These are phyloP conservation scores for Apeira syringaria DNA, from an alignment of 2,888 invertebrate genomes.

Conservation along the genomic window DNA sequence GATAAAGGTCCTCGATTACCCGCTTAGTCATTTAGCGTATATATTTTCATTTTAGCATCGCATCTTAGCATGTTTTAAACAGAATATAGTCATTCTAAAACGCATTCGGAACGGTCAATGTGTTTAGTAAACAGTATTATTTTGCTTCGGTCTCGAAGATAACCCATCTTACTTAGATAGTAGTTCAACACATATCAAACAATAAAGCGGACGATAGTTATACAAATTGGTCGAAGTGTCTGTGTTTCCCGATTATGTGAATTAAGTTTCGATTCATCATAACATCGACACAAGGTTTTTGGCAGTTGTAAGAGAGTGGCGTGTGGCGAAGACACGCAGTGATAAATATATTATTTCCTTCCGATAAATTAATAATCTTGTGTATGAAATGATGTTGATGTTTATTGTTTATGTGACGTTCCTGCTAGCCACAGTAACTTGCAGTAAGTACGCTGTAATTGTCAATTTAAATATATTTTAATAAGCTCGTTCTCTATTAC, in stretches of 20 bases:
- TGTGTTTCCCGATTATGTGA: conserved; percentile 16
- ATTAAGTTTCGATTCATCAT: conserved; percentile 14
- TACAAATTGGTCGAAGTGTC: conserved; percentile 13
- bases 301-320: conserved; percentile 33
- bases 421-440: conserved; percentile 36
- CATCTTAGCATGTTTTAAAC: conserved; percentile 8
- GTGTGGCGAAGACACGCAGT: not conserved
- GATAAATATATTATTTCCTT: no score
- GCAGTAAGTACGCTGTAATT: conserved; percentile 43
- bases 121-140: not conserved
- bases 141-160: not conserved
- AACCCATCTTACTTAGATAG: conserved; percentile 3
- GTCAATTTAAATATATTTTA: not conserved
- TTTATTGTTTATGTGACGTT: conserved; percentile 32
- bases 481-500: no score
- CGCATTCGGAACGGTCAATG: not conserved
- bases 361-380: no score
- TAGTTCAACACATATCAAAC: not conserved
- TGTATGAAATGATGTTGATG: conserved; percentile 38
- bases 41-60: conserved; percentile 26
- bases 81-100: not conserved
- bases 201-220: conserved; percentile 1
- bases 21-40: conserved; percentile 25
- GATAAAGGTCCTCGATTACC: conserved; percentile 37
- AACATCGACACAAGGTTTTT: conserved; percentile 23